A percentile compares a stretch with the other conserved stretches of the same genome.
Evolutionary conservation across 1,140 invertebrate species (phyloP).

Genomic region (Meteorus sp.): DNA sequence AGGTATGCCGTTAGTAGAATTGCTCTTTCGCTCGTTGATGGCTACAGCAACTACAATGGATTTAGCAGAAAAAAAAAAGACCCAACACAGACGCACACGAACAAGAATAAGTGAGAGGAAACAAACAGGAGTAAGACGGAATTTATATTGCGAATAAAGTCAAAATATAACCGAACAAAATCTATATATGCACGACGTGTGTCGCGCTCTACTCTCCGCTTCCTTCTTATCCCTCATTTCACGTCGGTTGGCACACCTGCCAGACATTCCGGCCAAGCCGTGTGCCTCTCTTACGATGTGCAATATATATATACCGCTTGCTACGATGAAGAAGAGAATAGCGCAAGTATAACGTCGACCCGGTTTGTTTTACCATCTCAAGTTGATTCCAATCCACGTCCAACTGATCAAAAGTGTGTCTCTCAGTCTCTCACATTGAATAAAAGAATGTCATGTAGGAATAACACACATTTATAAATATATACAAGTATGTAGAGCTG

Average conservation of each 20-base stretch:
- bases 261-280: slow-evolving; percentile 18
- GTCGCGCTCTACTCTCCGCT: slow-evolving; percentile 29
- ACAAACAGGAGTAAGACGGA: no score
- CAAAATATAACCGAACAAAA: not conserved
- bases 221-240: no score
- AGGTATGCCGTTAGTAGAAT: no score
- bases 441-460: slow-evolving; percentile 18
- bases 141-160: no score
- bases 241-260: slow-evolving; percentile 50
- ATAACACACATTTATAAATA: no score
- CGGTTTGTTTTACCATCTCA: not conserved
- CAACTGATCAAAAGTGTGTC: not conserved
- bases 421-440: not conserved
- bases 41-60: no score
- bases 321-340: slow-evolving; percentile 1
- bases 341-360: not conserved
- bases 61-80: no score
- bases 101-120: no score
- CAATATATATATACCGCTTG: no score
- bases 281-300: not conserved
- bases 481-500: no score
- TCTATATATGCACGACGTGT: slow-evolving; percentile 11
- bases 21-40: no score
- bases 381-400: slow-evolving; percentile 6
- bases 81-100: no score